Percentiles rank a stretch among this genome's conserved stretches.
phyloP scores from a whole-genome alignment of 2,113 vertebrate genomes.

The Hiodon tergisus region DNA sequence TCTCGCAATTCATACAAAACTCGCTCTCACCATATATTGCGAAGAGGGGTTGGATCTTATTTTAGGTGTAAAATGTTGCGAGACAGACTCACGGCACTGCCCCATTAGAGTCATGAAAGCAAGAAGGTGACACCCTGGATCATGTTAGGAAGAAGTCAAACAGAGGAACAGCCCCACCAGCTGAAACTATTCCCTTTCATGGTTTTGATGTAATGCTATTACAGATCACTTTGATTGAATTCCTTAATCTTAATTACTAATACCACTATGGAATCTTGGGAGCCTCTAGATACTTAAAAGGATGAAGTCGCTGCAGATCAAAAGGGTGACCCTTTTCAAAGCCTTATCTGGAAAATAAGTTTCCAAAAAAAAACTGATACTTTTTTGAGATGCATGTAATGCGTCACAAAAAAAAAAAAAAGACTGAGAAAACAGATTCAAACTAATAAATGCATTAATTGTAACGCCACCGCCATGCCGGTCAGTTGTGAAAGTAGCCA shows the following conservation, averaged over 20 bases:
- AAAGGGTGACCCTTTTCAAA: conserved; percentile 2
- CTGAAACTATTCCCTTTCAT: conserved; percentile 3
- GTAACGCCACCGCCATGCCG: conserved; percentile 20
- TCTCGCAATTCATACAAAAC: too few species aligned
- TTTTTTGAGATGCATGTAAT: not conserved
- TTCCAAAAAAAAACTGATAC: conserved; percentile 23
- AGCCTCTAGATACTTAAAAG: conserved; percentile 6
- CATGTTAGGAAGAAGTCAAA: not conserved
- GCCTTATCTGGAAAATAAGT: not conserved
- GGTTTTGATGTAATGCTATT: not conserved
- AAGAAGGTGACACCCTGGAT: not conserved
- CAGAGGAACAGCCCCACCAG: not conserved
- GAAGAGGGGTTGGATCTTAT: too few species aligned
- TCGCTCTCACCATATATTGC: too few species aligned
- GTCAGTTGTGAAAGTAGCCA: conserved; percentile 9
- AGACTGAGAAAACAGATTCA: not conserved
- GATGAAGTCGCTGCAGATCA: conserved; percentile 4
- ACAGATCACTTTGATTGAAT: conserved; percentile 10
- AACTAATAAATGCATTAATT: not conserved
- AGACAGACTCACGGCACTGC: too few species aligned
- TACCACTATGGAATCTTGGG: conserved; percentile 5
- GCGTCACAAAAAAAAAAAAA: not conserved
- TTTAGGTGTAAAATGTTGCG: too few species aligned
- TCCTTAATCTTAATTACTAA: conserved; percentile 6
- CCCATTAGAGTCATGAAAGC: too few species aligned